phyloP scores from a whole-genome alignment of 2,113 vertebrate species.

The Scolopax mira region DNA sequence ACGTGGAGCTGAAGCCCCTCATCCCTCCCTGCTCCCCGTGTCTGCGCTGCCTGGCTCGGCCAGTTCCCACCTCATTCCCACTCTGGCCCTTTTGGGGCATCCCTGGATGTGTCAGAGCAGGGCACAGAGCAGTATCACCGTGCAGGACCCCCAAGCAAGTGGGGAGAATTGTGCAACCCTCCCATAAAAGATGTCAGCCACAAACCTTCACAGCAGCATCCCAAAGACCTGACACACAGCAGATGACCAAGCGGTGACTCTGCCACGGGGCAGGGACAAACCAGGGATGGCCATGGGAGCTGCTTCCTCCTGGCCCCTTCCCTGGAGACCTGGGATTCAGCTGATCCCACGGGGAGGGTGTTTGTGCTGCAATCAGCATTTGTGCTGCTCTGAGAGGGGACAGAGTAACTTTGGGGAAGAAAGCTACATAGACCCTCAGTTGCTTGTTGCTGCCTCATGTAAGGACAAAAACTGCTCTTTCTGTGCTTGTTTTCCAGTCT shows the following conservation, averaged over 20 bases:
- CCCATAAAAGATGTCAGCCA: fast-evolving
- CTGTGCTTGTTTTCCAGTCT: not conserved
- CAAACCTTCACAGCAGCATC: too few species aligned
- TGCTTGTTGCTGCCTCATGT: fast-evolving
- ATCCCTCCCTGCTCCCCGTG: fast-evolving
- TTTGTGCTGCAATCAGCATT: not conserved
- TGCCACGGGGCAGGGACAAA: not conserved
- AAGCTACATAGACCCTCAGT: fast-evolving
- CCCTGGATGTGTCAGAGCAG: not conserved
- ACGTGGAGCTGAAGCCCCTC: not conserved
- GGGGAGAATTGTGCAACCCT: not conserved
- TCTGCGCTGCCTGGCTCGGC: not conserved
- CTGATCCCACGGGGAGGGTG: not conserved
- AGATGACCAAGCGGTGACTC: not conserved
- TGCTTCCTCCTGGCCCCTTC: not conserved
- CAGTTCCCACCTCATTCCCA: not conserved
- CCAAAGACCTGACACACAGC: not conserved
- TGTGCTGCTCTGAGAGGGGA: not conserved
- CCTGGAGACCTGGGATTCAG: not conserved
- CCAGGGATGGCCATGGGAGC: not conserved
- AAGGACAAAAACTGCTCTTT: not conserved
- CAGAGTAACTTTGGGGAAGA: not conserved
- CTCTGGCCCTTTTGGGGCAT: fast-evolving
- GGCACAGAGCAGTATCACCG: not conserved
- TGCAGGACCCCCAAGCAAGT: not conserved